Evolutionary conservation across 2,888 invertebrate genomes (phyloP).

Genomic region (Trissolcus brochymenae): DNA sequence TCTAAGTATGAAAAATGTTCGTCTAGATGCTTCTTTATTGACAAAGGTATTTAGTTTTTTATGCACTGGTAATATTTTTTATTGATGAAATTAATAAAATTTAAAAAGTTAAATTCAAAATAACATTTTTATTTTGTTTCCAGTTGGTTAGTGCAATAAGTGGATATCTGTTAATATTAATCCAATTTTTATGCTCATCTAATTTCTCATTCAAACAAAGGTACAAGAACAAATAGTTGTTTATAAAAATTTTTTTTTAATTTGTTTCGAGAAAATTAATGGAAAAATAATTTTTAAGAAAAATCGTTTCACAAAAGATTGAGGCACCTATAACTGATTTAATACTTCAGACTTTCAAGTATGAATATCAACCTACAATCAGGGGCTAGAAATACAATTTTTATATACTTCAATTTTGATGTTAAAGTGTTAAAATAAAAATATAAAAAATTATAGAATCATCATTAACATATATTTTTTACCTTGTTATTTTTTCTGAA

Average conservation of each 20-base stretch:
- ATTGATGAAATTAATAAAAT: not conserved
- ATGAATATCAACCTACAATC: not conserved
- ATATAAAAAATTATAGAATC: too few species aligned
- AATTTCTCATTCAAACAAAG: conserved; percentile 7
- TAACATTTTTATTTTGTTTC: conserved; percentile 4
- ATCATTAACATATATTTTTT: too few species aligned
- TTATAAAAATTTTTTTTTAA: not conserved
- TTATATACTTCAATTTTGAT: too few species aligned
- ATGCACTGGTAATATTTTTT: not conserved
- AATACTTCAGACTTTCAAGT: not conserved
- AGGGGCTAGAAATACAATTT: not conserved
- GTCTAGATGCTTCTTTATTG: conserved; percentile 64
- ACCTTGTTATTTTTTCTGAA: too few species aligned
- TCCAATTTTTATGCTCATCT: conserved; percentile 62
- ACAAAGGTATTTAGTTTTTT: conserved; percentile 61
- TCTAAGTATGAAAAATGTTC: conserved; percentile 62
- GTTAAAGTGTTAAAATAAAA: too few species aligned
- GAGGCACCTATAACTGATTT: not conserved
- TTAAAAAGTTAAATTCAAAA: not conserved
- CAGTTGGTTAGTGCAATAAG: conserved; percentile 66
- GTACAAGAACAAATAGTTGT: not conserved
- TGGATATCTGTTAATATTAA: conserved; percentile 66
- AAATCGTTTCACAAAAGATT: not conserved
- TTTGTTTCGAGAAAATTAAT: not conserved
- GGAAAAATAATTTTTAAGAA: too few species aligned